Base-by-base conservation (phyloP, 2,113 vertebrate genomes). In the Phoxinus phoxinus region DNA sequence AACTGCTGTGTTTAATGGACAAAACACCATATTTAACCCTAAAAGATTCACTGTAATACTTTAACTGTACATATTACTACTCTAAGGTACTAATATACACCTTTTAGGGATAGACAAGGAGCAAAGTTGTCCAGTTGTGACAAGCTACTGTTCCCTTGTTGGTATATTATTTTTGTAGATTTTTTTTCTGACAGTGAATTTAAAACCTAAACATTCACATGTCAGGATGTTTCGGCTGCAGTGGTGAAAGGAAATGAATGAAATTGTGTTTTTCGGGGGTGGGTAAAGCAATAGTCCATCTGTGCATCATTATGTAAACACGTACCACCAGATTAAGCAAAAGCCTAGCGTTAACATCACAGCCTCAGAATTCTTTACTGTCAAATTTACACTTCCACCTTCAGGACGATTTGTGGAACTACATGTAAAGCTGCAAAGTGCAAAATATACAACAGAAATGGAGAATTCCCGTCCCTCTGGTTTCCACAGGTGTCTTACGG, bases 301-400 rank as follows among this genome's bases (percentile, higher is more conserved):
- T 89, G 88, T 72, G 85, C 85, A 83, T 87, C 76, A 87, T 89
- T 86, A 85, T 90, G 88, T 90, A 90, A 89, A 89, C 90, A 86
- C 67, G 81, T 86, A 84, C 81, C 86, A 85, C 83, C 76, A 63
- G 69, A 84, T 81, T 83, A 85, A 65, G 53, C 79, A 83, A 37
- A 11, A 80, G 44, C 46, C 35, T 56, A 59, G 51, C 48, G 1
- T 44, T 78, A 37, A 69, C 44, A 77, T 69, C 35, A 41, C 81
- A 80, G 32, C 73, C 72, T 71, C 13, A 78, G 59, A 56, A 76
- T 25, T 21, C 77, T 41, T 15, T 37, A 76, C 3, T 65, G 67
- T 44, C 86, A 86, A 86, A 86, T 53, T 82, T 58, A 79, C 83
- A 79, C 58, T 83, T 86, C 83, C 90, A 89, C 71, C 89, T 87